Base-by-base conservation (phyloP, 2,797 vertebrate genomes). In the Remorina albescens region DNA sequence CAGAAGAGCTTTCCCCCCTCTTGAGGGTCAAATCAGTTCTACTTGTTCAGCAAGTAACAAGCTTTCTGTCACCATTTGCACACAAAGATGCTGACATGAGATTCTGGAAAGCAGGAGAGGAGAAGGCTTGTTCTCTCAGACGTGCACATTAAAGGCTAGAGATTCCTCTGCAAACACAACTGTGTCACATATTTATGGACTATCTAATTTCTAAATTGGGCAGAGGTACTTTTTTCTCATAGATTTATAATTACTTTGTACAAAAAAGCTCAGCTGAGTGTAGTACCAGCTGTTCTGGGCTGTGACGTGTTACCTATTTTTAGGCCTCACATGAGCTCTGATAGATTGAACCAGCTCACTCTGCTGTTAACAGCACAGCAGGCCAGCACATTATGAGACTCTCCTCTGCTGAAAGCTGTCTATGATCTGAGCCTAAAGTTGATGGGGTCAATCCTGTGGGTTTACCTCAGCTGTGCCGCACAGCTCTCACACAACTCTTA, bases 1-100 rank as follows among this genome's bases (percentile, higher is more conserved):
- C 42, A 51, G 60, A 67, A 62, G 25, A 54, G 41, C 49, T 67
- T 84, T 65, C 81, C 76, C 51, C 58, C 75, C 71, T 76, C 69
- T 53, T 11, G 23, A 80, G 62, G 60, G 80, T 86, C 51, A 88
- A 80, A 82, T 72, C 37, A 54, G 49, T 65, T 34, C 41, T 67
- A 67, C 73, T 67, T 74, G 47, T 62, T 81, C 36, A 47, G 60
- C 69, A 67, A 64, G n/a, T 57, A 70, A 74, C 68, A 81, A 39
- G 25, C 50, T 67, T 61, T 83, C 47, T 67, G 56, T 63, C 67
- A 47, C 13, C 6, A 55, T 76, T 80, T 82, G 54, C 67, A 67
- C 62, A 67, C 19, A 78, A 23, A 70, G 8, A 71, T 25, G 25
- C 39, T 46, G 42, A 75, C 42, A 70, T 62, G 69, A 49, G 51